Percentiles rank a stretch among this genome's conserved stretches.
These are phyloP conservation scores for Indicator indicator DNA, from an alignment of 2,113 vertebrate genomes.

Conservation along the genomic window DNA sequence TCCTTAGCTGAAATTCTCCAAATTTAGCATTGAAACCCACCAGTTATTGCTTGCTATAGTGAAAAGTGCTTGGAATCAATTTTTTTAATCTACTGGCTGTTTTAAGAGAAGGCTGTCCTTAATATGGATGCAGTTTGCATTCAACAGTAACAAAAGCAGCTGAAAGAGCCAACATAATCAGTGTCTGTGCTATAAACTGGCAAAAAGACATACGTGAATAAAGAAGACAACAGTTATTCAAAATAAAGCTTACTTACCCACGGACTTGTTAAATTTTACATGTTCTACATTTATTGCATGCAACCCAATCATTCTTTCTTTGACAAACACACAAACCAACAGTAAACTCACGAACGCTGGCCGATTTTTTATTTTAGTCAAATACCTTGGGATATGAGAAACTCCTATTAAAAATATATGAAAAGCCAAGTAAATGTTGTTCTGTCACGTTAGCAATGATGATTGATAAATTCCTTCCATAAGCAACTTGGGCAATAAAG, in stretches of 20 bases:
- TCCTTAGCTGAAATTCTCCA: not conserved
- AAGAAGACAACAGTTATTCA: not conserved
- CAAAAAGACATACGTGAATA: not conserved
- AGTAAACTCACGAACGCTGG: not conserved
- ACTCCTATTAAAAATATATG: not conserved
- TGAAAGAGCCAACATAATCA: not conserved
- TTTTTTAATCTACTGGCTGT: not conserved
- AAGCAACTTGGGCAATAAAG: not conserved
- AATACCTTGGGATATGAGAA: not conserved
- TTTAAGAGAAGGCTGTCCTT: not conserved
- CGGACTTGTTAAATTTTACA: not conserved
- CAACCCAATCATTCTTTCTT: not conserved
- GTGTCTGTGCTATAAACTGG: not conserved
- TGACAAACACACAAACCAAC: not conserved
- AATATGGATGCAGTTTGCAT: not conserved
- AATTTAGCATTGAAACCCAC: not conserved
- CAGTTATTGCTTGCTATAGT: not conserved
- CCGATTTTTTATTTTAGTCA: not conserved
- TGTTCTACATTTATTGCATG: not conserved
- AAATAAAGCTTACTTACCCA: constrained; percentile 12
- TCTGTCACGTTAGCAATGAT: not conserved
- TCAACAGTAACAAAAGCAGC: not conserved
- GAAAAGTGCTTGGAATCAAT: not conserved
- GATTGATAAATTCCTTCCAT: not conserved
- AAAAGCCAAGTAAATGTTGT: not conserved